These are phyloP conservation scores for Hemicrepidius hirtus DNA, from an alignment of 2,888 invertebrate genomes.

Conservation along the genomic window DNA sequence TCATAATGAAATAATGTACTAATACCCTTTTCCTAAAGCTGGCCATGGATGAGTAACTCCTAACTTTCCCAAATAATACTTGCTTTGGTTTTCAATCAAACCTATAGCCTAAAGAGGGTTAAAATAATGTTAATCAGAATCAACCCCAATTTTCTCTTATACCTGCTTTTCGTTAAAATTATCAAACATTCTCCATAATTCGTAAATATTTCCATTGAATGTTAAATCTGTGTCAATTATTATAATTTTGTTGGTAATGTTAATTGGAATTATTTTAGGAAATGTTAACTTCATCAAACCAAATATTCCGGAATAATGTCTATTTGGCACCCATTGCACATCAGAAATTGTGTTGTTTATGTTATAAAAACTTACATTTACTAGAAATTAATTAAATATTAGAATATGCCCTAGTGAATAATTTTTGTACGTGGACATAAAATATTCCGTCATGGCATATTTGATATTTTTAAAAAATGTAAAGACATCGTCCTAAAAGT, in stretches of 20 bases:
- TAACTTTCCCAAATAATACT: constrained; percentile 1
- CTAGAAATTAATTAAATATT: constrained; percentile 71
- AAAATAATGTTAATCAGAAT: neutral
- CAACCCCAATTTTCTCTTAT: constrained; percentile 51
- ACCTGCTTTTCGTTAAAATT: constrained; percentile 83
- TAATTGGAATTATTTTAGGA: constrained; percentile 82
- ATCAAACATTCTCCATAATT: constrained; percentile 86
- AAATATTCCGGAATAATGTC: constrained; percentile 92
- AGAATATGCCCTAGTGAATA: too few species aligned
- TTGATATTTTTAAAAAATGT: too few species aligned
- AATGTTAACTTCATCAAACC: constrained; percentile 89
- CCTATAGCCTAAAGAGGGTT: constrained; percentile 56
- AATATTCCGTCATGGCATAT: too few species aligned
- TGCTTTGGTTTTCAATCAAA: neutral
- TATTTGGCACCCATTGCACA: constrained; percentile 92
- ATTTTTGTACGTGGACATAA: too few species aligned
- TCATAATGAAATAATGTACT: neutral
- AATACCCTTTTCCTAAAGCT: neutral
- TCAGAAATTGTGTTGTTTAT: constrained; percentile 79
- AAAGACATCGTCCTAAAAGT: too few species aligned
- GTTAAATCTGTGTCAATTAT: constrained; percentile 92
- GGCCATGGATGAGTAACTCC: neutral
- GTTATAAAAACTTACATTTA: constrained; percentile 81
- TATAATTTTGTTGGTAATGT: constrained; percentile 80
- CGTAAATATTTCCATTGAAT: constrained; percentile 86